Percentiles rank a stretch among this genome's conserved stretches.
Conservation (phyloP, 1,140 invertebrate genomes). For the Apocrypta bakeri region DNA sequence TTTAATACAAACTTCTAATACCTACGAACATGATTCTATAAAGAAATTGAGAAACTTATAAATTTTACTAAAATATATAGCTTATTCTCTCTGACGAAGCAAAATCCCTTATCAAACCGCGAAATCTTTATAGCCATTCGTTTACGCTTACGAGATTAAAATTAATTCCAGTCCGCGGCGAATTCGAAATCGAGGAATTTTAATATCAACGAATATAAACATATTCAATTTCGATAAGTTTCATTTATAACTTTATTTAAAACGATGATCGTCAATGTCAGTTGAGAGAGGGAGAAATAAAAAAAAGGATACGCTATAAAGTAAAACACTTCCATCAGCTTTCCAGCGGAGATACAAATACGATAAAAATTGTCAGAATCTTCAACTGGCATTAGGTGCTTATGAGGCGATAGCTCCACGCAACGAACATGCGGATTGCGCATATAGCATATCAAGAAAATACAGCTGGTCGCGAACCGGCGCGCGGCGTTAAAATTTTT, state of each 20-base stretch:
- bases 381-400: no score
- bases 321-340: background rate
- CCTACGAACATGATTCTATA: no score
- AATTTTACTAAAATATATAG: no score
- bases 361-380: background rate
- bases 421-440: no score
- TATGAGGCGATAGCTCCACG: background rate
- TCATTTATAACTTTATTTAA: constrained; percentile 1
- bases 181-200: no score
- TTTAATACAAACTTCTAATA: no score
- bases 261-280: background rate
- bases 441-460: no score
- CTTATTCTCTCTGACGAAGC: background rate
- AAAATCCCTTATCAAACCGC: background rate
- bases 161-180: no score
- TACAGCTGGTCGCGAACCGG: no score
- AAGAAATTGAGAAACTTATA: no score
- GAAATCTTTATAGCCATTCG: no score
- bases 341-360: background rate
- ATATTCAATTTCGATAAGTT: background rate
- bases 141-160: no score
- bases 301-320: background rate
- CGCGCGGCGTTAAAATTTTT: background rate
- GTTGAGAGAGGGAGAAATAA: background rate
- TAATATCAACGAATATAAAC: background rate